Percentiles rank a stretch among this genome's conserved stretches.
Evolutionary conservation across 2,888 invertebrate genomes (phyloP).

Genomic region (Andrena haemorrhoa): DNA sequence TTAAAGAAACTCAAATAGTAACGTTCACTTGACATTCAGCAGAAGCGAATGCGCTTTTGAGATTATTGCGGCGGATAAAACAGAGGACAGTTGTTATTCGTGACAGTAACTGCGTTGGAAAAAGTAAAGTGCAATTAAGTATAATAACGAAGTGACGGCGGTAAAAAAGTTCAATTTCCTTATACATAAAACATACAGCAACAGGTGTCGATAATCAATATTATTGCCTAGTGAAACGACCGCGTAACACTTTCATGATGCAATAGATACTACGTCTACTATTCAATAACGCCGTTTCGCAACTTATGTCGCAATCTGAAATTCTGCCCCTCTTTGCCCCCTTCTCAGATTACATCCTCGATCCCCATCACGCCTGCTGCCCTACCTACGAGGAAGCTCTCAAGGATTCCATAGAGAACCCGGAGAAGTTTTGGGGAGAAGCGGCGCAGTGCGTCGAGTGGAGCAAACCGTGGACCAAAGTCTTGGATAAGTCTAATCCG

Average conservation of each 20-base stretch:
- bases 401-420: slow-evolving; percentile 90
- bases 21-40: too few species aligned
- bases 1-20: too few species aligned
- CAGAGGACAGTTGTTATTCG: too few species aligned
- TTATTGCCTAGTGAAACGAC: background rate
- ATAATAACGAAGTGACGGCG: background rate
- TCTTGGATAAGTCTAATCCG: slow-evolving; percentile 92
- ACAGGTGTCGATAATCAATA: background rate
- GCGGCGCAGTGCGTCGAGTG: slow-evolving; percentile 91
- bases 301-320: background rate
- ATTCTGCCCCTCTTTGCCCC: background rate
- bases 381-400: slow-evolving; percentile 88
- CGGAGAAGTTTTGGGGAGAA: slow-evolving; percentile 95
- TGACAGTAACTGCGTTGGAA: too few species aligned
- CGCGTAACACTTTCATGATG: background rate
- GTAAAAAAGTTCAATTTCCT: background rate
- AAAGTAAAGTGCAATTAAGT: too few species aligned
- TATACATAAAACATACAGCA: background rate
- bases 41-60: too few species aligned
- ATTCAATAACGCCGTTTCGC: background rate
- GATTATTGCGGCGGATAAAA: too few species aligned
- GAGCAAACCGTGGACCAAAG: slow-evolving; percentile 93
- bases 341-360: slow-evolving; percentile 79
- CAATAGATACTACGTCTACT: too few species aligned
- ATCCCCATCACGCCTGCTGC: slow-evolving; percentile 77